Evolutionary conservation across 2,888 invertebrate species (phyloP).

Genomic region (Dryomyza anilis): DNA sequence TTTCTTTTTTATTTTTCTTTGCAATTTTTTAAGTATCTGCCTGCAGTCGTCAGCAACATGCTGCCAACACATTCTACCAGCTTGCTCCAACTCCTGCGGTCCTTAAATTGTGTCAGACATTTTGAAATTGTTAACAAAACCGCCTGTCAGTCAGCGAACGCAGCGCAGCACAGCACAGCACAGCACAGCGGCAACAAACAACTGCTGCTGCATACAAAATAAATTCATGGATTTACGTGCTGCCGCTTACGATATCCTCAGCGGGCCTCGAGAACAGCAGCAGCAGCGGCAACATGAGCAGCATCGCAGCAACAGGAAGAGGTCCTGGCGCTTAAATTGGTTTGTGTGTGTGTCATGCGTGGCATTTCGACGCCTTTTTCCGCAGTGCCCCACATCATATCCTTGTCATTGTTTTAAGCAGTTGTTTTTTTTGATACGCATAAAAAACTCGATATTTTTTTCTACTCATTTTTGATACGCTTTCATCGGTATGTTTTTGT

Average conservation of each 20-base stretch:
- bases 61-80: not conserved
- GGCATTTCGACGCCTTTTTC: not conserved
- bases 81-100: not conserved
- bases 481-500: no score
- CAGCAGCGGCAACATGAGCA: not conserved
- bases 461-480: no score
- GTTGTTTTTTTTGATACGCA: no score
- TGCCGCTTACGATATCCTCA: conserved; percentile 39
- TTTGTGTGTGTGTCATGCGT: not conserved
- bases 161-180: no score
- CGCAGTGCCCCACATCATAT: not conserved
- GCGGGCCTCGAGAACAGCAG: not conserved
- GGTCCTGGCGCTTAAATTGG: conserved; percentile 3
- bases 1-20: not conserved
- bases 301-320: no score
- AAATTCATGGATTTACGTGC: conserved; percentile 42
- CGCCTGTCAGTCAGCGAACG: no score
- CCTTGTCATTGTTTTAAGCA: no score
- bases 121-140: conserved; percentile 6
- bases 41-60: conserved; percentile 8
- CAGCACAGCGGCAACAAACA: not conserved
- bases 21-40: conserved; percentile 8
- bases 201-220: conserved; percentile 28
- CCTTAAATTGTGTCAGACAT: conserved; percentile 13
- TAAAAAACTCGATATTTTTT: no score